These are phyloP conservation scores for Stenodema calcarata DNA, from an alignment of 2,888 invertebrate genomes.

Conservation along the genomic window DNA sequence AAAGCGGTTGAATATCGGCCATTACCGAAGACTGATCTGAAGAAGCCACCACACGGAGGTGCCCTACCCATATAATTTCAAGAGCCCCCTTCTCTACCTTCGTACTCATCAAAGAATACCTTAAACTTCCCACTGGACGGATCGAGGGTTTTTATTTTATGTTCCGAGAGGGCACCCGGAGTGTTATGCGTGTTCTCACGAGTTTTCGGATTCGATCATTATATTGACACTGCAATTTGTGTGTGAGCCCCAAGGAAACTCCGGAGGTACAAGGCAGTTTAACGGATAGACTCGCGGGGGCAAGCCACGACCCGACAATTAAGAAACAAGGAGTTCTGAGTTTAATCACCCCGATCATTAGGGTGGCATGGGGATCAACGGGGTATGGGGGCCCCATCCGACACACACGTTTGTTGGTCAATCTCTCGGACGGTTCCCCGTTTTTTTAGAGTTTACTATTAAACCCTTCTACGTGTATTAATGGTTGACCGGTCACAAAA, in stretches of 20 bases:
- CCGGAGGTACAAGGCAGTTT: background rate
- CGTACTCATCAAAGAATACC: background rate
- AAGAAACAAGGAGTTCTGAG: constrained; percentile 45
- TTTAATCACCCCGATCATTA: constrained; percentile 45
- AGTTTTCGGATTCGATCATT: constrained; percentile 50
- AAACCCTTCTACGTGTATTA: background rate
- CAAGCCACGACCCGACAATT: constrained; percentile 48
- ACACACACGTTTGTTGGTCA: constrained; percentile 25
- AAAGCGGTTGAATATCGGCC: constrained; percentile 12
- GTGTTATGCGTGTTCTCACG: constrained; percentile 45
- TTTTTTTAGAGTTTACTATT: background rate
- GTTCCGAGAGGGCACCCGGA: background rate
- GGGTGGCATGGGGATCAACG: constrained; percentile 7
- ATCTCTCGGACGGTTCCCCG: background rate
- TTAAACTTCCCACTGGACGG: background rate
- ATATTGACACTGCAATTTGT: constrained; percentile 55
- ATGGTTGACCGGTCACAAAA: background rate
- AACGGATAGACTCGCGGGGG: constrained; percentile 27
- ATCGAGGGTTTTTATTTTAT: constrained; percentile 3
- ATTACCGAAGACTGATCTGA: constrained; percentile 30
- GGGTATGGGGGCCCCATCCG: background rate
- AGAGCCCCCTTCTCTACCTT: background rate
- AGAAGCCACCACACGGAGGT: constrained; percentile 23
- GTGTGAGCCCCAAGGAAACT: constrained; percentile 15
- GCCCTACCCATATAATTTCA: constrained; percentile 36